Evolutionary conservation across 2,797 vertebrate species (phyloP).

Genomic region (Thripadectes ignobilis): DNA sequence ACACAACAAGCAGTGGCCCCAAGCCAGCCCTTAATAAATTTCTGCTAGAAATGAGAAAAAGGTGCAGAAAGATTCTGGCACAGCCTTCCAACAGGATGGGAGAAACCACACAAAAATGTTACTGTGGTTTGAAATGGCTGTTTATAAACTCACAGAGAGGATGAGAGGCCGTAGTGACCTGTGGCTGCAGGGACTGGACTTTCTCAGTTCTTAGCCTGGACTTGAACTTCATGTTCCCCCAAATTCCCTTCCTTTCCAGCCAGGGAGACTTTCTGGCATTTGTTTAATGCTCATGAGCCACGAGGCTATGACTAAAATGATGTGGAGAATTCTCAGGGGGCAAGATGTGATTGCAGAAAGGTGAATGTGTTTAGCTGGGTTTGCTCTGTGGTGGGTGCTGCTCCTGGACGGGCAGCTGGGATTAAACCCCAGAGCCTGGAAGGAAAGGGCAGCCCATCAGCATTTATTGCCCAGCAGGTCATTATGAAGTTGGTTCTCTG

Average conservation of each 20-base stretch:
- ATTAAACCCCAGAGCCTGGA: not conserved
- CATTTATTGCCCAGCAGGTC: not conserved
- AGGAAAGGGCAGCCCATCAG: not conserved
- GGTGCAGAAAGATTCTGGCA: constrained; percentile 54
- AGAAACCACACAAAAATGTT: constrained; percentile 38
- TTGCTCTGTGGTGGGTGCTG: not conserved
- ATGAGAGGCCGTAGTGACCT: not conserved
- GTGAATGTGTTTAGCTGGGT: not conserved
- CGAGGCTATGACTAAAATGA: not conserved
- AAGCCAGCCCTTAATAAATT: constrained; percentile 51
- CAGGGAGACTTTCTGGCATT: not conserved
- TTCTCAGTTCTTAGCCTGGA: not conserved
- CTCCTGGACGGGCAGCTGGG: not conserved
- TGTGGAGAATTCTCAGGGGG: not conserved
- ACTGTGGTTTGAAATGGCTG: not conserved
- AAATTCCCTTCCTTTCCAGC: not conserved
- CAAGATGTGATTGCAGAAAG: fast-evolving
- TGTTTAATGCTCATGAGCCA: not conserved
- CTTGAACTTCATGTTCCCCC: not conserved
- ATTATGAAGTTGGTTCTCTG: fast-evolving
- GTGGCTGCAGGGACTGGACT: not conserved
- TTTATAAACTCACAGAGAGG: constrained; percentile 12
- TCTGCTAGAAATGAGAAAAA: constrained; percentile 50
- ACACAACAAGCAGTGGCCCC: constrained; percentile 22
- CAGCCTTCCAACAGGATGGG: constrained; percentile 13